Percentiles rank a stretch among this genome's conserved stretches.
phyloP scores from a whole-genome alignment of 2,113 vertebrate genomes.

The Equus quagga region DNA sequence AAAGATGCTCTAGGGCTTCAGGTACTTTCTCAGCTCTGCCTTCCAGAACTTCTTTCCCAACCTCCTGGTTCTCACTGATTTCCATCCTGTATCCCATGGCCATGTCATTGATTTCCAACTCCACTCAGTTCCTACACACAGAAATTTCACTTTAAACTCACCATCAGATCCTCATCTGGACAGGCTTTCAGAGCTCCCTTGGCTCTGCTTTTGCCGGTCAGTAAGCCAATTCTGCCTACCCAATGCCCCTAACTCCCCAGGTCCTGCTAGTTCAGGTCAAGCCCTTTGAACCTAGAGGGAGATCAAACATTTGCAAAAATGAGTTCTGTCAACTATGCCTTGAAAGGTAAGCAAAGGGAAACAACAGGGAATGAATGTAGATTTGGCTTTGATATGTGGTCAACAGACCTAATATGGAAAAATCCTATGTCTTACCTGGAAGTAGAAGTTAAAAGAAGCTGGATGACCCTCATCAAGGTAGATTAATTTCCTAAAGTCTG shows the following conservation, averaged over 20 bases:
- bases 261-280: neutral
- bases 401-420: slow-evolving; percentile 30
- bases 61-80: neutral
- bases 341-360: neutral
- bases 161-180: neutral
- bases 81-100: neutral
- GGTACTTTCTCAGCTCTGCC: neutral
- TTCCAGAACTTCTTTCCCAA: neutral
- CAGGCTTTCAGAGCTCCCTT: neutral
- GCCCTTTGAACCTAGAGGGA: neutral
- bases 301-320: slow-evolving; percentile 25
- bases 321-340: neutral
- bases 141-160: neutral
- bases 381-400: neutral
- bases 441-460: slow-evolving; percentile 2
- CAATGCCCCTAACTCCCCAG: neutral
- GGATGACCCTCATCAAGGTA: neutral
- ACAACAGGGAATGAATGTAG: neutral
- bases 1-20: neutral
- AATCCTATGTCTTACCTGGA: neutral
- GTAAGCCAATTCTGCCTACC: neutral
- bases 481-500: neutral
- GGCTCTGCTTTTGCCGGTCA: neutral
- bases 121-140: neutral
- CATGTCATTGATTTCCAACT: neutral